A percentile compares a stretch with the other conserved stretches of the same genome.
These are phyloP conservation scores for Pristionchus fissidentatus DNA, from an alignment of 2,888 invertebrate genomes.

Conservation along the genomic window DNA sequence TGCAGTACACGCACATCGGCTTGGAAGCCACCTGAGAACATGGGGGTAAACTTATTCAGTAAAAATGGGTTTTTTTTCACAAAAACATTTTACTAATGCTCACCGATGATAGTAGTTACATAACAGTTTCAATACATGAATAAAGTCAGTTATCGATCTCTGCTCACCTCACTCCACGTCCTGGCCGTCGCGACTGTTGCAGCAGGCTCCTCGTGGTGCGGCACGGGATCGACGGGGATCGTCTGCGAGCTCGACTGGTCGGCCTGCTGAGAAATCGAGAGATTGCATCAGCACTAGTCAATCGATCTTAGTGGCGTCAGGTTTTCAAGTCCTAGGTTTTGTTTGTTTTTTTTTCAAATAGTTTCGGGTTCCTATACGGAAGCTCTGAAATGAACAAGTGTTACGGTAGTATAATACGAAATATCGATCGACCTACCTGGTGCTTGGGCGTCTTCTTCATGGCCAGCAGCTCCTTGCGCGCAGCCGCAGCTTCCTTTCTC, in stretches of 20 bases:
- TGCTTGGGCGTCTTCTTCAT: slow-evolving; percentile 41
- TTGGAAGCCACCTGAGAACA: neutral
- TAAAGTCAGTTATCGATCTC: neutral
- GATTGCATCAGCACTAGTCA: neutral
- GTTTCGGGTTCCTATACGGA: too few species aligned
- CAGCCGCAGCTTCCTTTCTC: neutral
- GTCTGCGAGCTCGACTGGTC: neutral
- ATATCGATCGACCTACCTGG: too few species aligned
- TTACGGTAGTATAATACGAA: too few species aligned
- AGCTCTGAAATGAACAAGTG: too few species aligned
- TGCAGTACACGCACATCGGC: neutral
- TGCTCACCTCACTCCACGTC: slow-evolving; percentile 41
- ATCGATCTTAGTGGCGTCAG: neutral
- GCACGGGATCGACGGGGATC: slow-evolving; percentile 30
- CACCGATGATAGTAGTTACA: too few species aligned
- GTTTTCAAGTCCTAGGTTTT: too few species aligned
- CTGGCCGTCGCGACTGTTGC: neutral
- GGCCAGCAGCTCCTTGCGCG: slow-evolving; percentile 25
- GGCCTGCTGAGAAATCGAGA: too few species aligned
- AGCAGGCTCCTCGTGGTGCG: neutral
- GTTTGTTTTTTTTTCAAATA: too few species aligned
- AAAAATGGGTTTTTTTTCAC: slow-evolving; percentile 38
- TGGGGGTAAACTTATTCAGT: neutral
- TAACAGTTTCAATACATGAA: too few species aligned
- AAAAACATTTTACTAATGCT: too few species aligned